These are phyloP conservation scores for Salmo trutta DNA, from an alignment of 2,797 vertebrate genomes.

Conservation along the genomic window DNA sequence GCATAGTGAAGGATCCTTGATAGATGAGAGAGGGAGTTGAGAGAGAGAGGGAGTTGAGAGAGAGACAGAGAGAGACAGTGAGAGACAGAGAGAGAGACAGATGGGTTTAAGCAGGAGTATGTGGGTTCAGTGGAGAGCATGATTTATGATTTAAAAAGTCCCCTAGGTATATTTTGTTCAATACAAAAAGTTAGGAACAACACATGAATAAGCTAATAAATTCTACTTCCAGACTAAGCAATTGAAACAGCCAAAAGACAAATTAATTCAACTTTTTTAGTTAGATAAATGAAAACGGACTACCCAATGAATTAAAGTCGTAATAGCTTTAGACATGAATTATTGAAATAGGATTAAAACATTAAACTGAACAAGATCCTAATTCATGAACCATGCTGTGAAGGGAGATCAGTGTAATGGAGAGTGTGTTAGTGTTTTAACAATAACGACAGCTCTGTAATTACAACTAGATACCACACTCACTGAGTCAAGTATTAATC, in stretches of 20 bases:
- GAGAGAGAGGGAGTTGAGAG: too few species aligned
- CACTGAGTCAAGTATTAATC: constrained; percentile 8
- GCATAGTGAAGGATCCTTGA: too few species aligned
- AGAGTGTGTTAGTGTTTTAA: constrained; percentile 12
- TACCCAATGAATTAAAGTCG: constrained; percentile 23
- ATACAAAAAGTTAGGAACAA: constrained; percentile 5
- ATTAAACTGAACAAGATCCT: constrained; percentile 21
- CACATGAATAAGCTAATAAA: not conserved
- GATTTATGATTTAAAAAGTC: constrained; percentile 3
- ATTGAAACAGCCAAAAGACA: constrained; percentile 23
- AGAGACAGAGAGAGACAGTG: too few species aligned
- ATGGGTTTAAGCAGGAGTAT: too few species aligned
- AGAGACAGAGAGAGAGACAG: too few species aligned
- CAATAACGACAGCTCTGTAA: not conserved
- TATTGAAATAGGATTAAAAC: constrained; percentile 41
- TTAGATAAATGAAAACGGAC: constrained; percentile 18
- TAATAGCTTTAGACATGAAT: constrained; percentile 35
- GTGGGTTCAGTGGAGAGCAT: not conserved
- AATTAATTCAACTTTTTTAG: constrained; percentile 20
- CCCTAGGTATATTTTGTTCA: not conserved
- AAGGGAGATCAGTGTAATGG: constrained; percentile 20
- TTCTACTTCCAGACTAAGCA: not conserved
- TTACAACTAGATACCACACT: not conserved
- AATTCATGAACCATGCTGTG: constrained; percentile 28
- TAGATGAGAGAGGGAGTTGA: too few species aligned